These are phyloP conservation scores for Anadara kagoshimensis DNA, from an alignment of 1,140 invertebrate species.

Conservation along the genomic window DNA sequence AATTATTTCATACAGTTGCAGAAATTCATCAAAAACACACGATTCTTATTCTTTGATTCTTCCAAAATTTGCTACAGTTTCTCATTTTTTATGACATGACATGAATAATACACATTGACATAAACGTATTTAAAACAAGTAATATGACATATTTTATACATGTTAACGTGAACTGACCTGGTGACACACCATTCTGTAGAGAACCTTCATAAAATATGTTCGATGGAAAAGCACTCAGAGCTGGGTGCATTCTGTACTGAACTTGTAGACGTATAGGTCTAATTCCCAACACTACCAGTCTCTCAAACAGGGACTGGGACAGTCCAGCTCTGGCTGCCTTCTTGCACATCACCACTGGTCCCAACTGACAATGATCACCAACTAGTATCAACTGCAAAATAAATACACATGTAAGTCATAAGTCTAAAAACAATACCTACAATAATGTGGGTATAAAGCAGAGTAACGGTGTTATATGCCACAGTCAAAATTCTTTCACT, in stretches of 20 bases:
- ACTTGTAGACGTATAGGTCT: conserved; percentile 79
- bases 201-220: conserved; percentile 99
- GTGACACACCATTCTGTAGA: conserved; percentile 98
- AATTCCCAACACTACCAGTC: conserved; percentile 93
- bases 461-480: too few relatives aligned
- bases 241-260: conserved; percentile 98
- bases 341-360: conserved; percentile 99
- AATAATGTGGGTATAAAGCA: background rate
- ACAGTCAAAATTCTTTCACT: too few relatives aligned
- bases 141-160: background rate
- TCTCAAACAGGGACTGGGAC: conserved; percentile 97
- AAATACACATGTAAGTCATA: conserved; percentile 4
- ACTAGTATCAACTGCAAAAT: conserved; percentile 89
- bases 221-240: conserved; percentile 96
- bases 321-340: conserved; percentile 97
- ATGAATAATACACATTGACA: too few relatives aligned
- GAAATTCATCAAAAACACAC: too few relatives aligned
- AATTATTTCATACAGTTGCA: too few relatives aligned
- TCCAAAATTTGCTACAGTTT: too few relatives aligned
- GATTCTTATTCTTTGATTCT: too few relatives aligned
- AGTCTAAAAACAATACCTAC: background rate
- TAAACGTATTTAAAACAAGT: too few relatives aligned
- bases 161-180: conserved; percentile 75
- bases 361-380: conserved; percentile 99
- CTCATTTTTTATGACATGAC: background rate